These are phyloP conservation scores for Mesembrinibis cayennensis DNA, from an alignment of 2,113 vertebrate species.

Conservation along the genomic window DNA sequence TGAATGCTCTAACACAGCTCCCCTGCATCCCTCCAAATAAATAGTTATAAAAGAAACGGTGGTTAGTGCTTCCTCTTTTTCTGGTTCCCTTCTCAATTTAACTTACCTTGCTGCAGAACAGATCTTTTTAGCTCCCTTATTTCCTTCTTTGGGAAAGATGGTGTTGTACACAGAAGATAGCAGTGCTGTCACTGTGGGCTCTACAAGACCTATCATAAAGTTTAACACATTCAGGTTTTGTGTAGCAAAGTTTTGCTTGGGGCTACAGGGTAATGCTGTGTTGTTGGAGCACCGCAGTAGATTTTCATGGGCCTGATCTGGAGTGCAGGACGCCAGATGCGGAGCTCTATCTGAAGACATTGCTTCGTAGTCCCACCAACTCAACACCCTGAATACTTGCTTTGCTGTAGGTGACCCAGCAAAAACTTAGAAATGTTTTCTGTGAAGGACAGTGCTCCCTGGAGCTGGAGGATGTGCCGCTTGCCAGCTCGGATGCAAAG, in stretches of 20 bases:
- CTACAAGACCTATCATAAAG: not conserved
- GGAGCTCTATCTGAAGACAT: not conserved
- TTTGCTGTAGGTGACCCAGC: not conserved
- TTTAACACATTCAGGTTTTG: not conserved
- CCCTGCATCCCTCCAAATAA: not conserved
- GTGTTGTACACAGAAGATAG: not conserved
- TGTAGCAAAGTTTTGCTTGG: not conserved
- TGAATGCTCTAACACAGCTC: not conserved
- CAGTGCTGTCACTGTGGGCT: not conserved
- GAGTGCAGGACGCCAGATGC: rapidly evolving
- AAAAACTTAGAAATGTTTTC: not conserved
- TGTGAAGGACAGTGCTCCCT: not conserved
- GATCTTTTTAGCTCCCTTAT: not conserved
- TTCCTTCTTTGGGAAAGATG: not conserved
- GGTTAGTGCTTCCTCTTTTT: not conserved
- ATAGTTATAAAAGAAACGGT: not conserved
- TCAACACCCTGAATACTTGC: not conserved
- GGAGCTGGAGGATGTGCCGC: not conserved
- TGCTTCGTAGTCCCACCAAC: not conserved
- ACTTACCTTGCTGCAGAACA: not conserved
- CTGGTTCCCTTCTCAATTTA: not conserved
- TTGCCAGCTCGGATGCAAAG: not conserved
- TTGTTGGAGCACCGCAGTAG: not conserved
- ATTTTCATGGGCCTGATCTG: not conserved
- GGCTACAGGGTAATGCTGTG: not conserved